phyloP scores from a whole-genome alignment of 2,113 vertebrate genomes.

The Rhadina sibilatrix region DNA sequence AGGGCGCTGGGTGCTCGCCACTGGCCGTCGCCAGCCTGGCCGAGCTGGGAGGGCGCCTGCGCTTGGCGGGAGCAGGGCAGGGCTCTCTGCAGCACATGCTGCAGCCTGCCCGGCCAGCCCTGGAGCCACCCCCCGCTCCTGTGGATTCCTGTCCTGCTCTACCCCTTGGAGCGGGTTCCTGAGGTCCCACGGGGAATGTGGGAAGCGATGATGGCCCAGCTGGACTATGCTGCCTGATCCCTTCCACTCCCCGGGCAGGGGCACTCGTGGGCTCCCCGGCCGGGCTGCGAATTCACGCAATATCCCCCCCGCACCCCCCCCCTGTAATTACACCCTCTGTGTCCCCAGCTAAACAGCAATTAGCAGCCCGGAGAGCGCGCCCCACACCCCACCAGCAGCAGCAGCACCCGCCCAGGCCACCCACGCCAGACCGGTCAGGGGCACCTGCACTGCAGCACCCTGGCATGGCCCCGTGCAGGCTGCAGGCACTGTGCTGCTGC shows the following conservation, averaged over 20 bases:
- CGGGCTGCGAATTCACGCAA: neutral
- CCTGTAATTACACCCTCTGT: constrained; percentile 31
- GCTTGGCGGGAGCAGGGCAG: neutral
- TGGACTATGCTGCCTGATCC: neutral
- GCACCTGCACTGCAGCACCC: neutral
- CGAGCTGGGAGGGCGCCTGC: neutral
- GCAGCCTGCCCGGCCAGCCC: neutral
- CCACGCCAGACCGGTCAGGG: neutral
- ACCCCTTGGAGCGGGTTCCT: neutral
- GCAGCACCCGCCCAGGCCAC: constrained; percentile 32
- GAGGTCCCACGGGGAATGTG: neutral
- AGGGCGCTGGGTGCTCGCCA: neutral
- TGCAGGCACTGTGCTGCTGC: neutral
- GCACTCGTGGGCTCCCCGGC: neutral
- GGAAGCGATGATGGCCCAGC: neutral
- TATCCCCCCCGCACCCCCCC: no score
- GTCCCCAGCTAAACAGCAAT: constrained; percentile 48
- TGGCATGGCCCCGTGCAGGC: neutral
- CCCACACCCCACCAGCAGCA: constrained; percentile 15
- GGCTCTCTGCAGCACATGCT: neutral
- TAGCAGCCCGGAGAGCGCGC: neutral
- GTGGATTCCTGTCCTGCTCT: neutral
- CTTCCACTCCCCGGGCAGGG: neutral
- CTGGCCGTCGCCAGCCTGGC: neutral
- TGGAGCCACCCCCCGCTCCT: neutral